phyloP scores from a whole-genome alignment of 2,888 invertebrate species.

The Scaptomyza caliginosa region DNA sequence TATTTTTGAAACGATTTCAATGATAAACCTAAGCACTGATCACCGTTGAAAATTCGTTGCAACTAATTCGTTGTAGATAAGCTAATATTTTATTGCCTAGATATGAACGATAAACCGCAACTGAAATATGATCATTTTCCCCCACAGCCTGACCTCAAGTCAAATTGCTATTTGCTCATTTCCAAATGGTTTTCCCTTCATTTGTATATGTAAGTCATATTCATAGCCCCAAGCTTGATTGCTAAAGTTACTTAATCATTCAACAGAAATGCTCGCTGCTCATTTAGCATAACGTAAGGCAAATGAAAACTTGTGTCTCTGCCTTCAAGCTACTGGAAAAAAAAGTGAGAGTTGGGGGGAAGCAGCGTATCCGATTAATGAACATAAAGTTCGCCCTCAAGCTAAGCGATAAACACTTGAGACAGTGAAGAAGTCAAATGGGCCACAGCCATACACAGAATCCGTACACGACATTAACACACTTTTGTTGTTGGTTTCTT shows the following conservation, averaged over 20 bases:
- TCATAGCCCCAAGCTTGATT: conserved; percentile 17
- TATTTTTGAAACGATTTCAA: background rate
- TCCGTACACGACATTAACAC: conserved; percentile 63
- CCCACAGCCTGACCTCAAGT: conserved; percentile 8
- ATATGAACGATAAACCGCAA: background rate
- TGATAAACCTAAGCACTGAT: background rate
- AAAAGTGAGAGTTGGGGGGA: conserved; percentile 66
- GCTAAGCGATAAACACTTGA: conserved; percentile 49
- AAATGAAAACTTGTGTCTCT: background rate
- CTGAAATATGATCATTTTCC: conserved; percentile 10
- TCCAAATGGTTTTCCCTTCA: conserved; percentile 15
- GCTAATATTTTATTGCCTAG: background rate
- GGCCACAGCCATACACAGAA: conserved; percentile 35
- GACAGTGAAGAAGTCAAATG: conserved; percentile 54
- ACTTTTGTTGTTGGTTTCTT: conserved; percentile 40
- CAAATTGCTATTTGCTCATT: conserved; percentile 16
- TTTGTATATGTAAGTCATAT: conserved; percentile 1
- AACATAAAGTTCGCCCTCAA: conserved; percentile 14
- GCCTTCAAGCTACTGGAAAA: conserved; percentile 42
- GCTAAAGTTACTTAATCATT: conserved; percentile 42
- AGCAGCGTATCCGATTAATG: conserved; percentile 23
- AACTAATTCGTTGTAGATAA: conserved; percentile 6
- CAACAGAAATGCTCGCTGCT: conserved; percentile 27
- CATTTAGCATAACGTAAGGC: conserved; percentile 46
- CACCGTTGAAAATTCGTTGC: background rate